Percentiles rank a stretch among this genome's conserved stretches.
Evolutionary conservation across 2,797 vertebrate genomes (phyloP).

Genomic region (Momotus momota): DNA sequence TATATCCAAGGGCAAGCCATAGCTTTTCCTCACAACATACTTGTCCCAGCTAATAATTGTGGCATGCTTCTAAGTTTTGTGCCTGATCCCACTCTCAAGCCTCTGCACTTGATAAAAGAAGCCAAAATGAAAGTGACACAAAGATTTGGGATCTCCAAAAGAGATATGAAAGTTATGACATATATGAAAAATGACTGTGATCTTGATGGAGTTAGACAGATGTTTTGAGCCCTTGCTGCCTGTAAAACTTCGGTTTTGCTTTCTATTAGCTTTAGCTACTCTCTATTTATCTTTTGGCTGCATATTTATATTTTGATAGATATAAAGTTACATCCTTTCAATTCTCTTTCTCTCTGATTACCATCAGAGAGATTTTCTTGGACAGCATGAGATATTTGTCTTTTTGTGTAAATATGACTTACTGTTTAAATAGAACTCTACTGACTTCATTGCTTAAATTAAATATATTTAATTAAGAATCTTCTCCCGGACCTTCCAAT

Average conservation of each 20-base stretch:
- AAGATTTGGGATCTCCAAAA: neutral
- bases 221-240: neutral
- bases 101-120: neutral
- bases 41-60: neutral
- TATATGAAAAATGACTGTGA: rapidly evolving
- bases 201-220: neutral
- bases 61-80: neutral
- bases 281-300: neutral
- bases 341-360: neutral
- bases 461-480: neutral
- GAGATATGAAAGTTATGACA: neutral
- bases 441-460: neutral
- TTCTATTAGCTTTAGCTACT: neutral
- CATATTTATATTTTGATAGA: neutral
- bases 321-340: neutral
- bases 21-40: neutral
- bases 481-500: neutral
- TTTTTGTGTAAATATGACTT: neutral
- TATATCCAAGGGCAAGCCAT: neutral
- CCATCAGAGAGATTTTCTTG: neutral
- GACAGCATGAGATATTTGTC: neutral
- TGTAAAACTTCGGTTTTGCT: neutral
- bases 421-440: neutral
- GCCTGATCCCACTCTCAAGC: neutral
- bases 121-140: neutral